phyloP scores from a whole-genome alignment of 2,113 vertebrate genomes.

The Lipotes vexillifer region DNA sequence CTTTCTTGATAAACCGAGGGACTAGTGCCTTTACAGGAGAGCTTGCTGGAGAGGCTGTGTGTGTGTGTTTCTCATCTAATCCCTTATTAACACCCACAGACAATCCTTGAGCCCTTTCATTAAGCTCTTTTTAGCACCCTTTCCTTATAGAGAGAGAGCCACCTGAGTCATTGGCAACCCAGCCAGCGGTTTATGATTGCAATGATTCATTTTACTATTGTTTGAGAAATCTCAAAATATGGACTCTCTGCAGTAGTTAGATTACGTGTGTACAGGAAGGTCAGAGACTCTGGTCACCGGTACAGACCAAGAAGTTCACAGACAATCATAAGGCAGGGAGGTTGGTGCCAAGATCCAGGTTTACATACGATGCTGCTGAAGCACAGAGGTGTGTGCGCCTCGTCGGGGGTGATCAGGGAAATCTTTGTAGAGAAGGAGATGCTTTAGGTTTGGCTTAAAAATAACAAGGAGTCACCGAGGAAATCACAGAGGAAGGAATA shows the following conservation, averaged over 20 bases:
- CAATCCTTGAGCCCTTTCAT: background rate
- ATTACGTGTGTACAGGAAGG: rapidly evolving
- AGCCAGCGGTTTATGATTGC: background rate
- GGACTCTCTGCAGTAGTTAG: background rate
- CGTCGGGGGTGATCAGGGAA: background rate
- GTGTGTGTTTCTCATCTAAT: background rate
- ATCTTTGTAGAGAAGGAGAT: background rate
- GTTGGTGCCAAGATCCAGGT: background rate
- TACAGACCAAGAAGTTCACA: background rate
- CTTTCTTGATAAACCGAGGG: background rate
- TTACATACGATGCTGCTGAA: background rate
- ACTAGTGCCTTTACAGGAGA: background rate
- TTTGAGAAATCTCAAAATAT: background rate
- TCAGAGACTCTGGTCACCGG: background rate
- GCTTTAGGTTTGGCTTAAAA: background rate
- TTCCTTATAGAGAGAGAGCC: background rate
- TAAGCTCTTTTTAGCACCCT: background rate
- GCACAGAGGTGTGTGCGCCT: background rate
- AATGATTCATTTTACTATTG: background rate
- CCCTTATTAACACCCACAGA: background rate
- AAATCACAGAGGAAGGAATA: background rate
- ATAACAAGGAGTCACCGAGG: background rate
- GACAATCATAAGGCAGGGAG: background rate
- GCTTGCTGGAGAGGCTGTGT: background rate
- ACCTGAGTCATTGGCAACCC: background rate